phyloP scores from a whole-genome alignment of 2,797 vertebrate species.

The Tiaroga cobitis region DNA sequence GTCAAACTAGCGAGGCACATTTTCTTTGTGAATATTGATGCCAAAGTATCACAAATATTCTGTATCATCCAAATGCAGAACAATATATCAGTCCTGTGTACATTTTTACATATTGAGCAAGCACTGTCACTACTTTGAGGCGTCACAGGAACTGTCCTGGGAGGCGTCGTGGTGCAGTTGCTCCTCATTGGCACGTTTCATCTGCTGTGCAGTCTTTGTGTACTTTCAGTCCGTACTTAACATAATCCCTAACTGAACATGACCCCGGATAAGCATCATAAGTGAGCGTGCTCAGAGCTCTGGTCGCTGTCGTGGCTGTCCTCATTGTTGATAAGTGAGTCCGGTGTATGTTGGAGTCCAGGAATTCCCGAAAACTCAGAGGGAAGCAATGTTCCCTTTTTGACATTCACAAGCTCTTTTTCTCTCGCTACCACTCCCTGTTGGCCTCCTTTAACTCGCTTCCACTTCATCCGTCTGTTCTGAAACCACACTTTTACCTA shows the following conservation, averaged over 20 bases:
- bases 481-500: constrained; percentile 99
- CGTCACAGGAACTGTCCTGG: constrained; percentile 80
- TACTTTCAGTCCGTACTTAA: not conserved
- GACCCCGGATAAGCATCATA: constrained; percentile 78
- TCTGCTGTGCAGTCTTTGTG: constrained; percentile 17
- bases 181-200: constrained; percentile 1
- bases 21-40: constrained; percentile 45
- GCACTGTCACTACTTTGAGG: constrained; percentile 70
- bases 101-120: constrained; percentile 72
- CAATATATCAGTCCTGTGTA: constrained; percentile 61
- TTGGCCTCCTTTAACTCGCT: constrained; percentile 96
- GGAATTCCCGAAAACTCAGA: constrained; percentile 95
- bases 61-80: constrained; percentile 46
- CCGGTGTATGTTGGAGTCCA: constrained; percentile 91
- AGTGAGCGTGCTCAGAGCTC: constrained; percentile 96
- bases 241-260: not conserved
- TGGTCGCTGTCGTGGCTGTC: constrained; percentile 98
- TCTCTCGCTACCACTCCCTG: constrained; percentile 94
- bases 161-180: constrained; percentile 68
- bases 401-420: constrained; percentile 98
- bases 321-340: constrained; percentile 90
- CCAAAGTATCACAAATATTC: constrained; percentile 42
- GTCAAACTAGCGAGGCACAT: constrained; percentile 29
- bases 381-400: constrained; percentile 94
- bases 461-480: constrained; percentile 99